A percentile compares a stretch with the other conserved stretches of the same genome.
Evolutionary conservation across 2,113 vertebrate species (phyloP).

Genomic region (Hemichromis elongatus): DNA sequence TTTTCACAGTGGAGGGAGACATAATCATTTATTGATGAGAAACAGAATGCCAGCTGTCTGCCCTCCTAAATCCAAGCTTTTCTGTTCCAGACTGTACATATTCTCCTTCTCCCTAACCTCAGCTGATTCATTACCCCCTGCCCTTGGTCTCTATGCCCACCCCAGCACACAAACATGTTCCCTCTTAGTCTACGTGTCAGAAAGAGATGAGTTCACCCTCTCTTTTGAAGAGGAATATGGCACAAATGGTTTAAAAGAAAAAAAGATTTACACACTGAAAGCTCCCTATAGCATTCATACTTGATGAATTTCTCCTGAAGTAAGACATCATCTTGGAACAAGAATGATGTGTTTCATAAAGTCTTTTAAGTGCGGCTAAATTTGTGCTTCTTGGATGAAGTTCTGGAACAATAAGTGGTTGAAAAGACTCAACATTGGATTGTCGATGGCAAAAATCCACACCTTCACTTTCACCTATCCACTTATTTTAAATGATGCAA

Average conservation of each 20-base stretch:
- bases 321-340: background rate
- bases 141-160: background rate
- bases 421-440: background rate
- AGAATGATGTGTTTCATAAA: conserved; percentile 17
- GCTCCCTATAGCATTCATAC: conserved; percentile 1
- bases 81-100: conserved; percentile 11
- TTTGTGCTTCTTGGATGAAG: conserved; percentile 34
- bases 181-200: background rate
- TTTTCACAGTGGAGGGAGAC: background rate
- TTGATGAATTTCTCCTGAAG: conserved; percentile 13
- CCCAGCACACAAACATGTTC: conserved; percentile 20
- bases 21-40: conserved; percentile 22
- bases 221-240: background rate
- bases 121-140: conserved; percentile 29
- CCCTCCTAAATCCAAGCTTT: background rate
- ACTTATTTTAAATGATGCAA: conserved; percentile 15
- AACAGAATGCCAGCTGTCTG: conserved; percentile 10
- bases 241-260: background rate
- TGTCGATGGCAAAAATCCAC: background rate
- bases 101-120: conserved; percentile 30
- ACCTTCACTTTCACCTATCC: conserved; percentile 6
- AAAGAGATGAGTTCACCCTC: conserved; percentile 15
- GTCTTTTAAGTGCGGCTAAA: conserved; percentile 13
- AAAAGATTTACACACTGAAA: conserved; percentile 21
- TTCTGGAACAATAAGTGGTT: conserved; percentile 3